Base-by-base conservation (phyloP, 2,888 invertebrate genomes). In the Hirtodrosophila alboralis region DNA sequence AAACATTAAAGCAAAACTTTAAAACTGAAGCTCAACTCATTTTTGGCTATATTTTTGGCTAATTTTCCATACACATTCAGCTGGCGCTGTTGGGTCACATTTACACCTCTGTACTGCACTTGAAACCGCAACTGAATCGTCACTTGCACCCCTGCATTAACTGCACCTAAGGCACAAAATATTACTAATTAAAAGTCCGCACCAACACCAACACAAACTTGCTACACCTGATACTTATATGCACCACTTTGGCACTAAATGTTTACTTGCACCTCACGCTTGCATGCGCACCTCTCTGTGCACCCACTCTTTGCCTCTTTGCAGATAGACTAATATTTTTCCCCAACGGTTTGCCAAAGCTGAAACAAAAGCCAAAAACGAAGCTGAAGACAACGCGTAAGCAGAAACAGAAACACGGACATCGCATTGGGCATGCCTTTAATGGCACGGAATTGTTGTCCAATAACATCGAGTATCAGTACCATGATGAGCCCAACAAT, bases 241-340 rank as follows among this genome's bases (percentile, higher is more conserved):
- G 81, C 66, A 78, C 81, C 71, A 66, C 62, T 72, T 67, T 73
- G 67, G 86, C 87, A 86, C 81, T 79, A 85, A 87, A 83, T 68
- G 41, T 79, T 71, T 62, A n/a, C n/a, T 54, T 68, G 71, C 83
- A 81, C 80, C 56, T 51, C 80, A 54, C 81, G 75, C 84, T 69
- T 71, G 57, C 58, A 40, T 45, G 41, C 45, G 21, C 48, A n/a
- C 41, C 41, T 26, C 33, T 45, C 31, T 14, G 33, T 41, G 26
- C 45, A 21, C 45, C 47, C 40, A 34, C 33, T 9, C 23, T 58
- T 43, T 53, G 43, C 33, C 75, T 72, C 69, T 73, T 88, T 89
- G 72, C 88, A 88, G 88, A 88, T 84, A 87, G 88, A 87, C 71
- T 88, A 75, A 89, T 88, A 83, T 88, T 88, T 84, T 89, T 89